Evolutionary conservation across 2,797 vertebrate species (phyloP).

Genomic region (Cyclopterus lumpus): DNA sequence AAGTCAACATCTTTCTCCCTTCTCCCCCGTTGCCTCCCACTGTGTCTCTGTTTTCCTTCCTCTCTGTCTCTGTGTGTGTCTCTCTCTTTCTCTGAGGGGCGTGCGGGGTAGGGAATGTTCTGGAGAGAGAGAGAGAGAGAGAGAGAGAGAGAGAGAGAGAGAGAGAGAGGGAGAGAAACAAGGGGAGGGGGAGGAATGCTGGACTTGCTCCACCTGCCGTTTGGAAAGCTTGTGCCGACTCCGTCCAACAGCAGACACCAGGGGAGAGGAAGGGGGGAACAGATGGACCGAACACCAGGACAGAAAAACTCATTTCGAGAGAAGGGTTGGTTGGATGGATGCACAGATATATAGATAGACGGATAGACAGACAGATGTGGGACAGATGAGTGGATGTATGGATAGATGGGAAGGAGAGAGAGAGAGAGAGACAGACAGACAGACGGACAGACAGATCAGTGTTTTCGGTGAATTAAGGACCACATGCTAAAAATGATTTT

Average conservation of each 20-base stretch:
- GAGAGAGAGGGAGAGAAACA: constrained; percentile 50
- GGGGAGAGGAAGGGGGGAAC: constrained; percentile 75
- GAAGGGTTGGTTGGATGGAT: not conserved
- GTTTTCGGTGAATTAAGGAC: not conserved
- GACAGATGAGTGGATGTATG: not conserved
- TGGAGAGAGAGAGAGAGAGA: constrained; percentile 59
- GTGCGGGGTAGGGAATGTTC: constrained; percentile 79
- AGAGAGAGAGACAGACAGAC: no score
- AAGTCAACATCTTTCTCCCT: constrained; percentile 79
- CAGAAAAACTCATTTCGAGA: constrained; percentile 46
- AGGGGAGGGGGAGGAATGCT: constrained; percentile 71
- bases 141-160: constrained; percentile 58
- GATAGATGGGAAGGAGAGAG: not conserved
- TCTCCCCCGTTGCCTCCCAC: constrained; percentile 67
- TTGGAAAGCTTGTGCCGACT: constrained; percentile 73
- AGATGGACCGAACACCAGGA: constrained; percentile 75
- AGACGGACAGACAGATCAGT: no score
- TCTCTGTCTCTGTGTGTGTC: constrained; percentile 68
- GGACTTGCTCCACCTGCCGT: constrained; percentile 81
- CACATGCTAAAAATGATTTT: not conserved
- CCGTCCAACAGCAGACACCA: constrained; percentile 75
- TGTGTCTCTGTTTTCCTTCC: constrained; percentile 75
- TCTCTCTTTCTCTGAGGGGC: constrained; percentile 63
- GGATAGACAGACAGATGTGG: not conserved
- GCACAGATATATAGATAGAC: constrained; percentile 5